Base-by-base conservation (phyloP, 2,888 invertebrate genomes). In the Cephus rjabovi region DNA sequence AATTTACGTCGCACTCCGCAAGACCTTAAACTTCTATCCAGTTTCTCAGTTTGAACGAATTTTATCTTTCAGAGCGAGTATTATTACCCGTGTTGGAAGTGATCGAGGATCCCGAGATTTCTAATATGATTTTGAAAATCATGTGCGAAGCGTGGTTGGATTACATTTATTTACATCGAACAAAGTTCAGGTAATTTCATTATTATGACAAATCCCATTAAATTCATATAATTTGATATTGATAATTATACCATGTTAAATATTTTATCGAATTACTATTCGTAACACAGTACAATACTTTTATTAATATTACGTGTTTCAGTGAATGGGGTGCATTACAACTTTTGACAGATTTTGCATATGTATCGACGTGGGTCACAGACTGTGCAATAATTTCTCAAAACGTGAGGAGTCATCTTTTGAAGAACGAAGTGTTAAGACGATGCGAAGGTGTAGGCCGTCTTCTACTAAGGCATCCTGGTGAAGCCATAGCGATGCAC, bases 61-160 rank as follows among this genome's bases (percentile, higher is more conserved):
- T 35, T n/a, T 34, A 76, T 77, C 74, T 92, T 93, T 81, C 92
- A 95, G 96, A 95, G 89, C 94, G 95, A 92, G 95, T 97, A 86
- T 91, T 96, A 82, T 91, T 95, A 79, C 97, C 97, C 1, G 95
- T 96, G n/a, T 92, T 97, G 85, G 93, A 94, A 83, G 96, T 97
- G 73, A 95, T 96, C 4, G 94, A 94, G 77, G 95, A 97, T 87
- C 93, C 95, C 75, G 93, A 94, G 11, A 95, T 96, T 71, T 93
- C 95, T 35, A 96, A 96, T 86, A 95, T 96, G 93, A 94, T 96
- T 76, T 92, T 97, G 56, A 95, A 95, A 88, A 95, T 97, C 40
- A 95, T 97, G 93, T 96, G 97, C 87, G 97, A 97, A 90, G 95
- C 97, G 0, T 97, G 97, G 97, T 92, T 97, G 76, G 96, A 97